A percentile compares a stretch with the other conserved stretches of the same genome.
Conservation (phyloP, 2,888 invertebrate genomes). For the Chironomus riparius region DNA sequence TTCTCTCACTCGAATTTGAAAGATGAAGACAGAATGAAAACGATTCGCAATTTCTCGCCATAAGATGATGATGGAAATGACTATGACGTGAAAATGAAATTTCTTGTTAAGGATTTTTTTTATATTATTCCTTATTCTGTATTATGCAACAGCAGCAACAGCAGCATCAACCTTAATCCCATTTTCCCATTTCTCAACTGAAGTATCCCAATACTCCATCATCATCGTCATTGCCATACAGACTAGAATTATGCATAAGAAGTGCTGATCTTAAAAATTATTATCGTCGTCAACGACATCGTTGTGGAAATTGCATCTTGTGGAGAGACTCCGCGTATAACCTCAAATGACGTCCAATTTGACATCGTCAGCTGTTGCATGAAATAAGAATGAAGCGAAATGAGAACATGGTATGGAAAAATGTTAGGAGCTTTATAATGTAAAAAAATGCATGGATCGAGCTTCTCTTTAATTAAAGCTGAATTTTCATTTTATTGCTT, state of each 20-base stretch:
- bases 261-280: neutral
- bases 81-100: conserved; percentile 22
- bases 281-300: neutral
- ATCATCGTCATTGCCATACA: neutral
- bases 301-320: neutral
- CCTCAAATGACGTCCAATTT: conserved; percentile 11
- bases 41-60: neutral
- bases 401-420: no score
- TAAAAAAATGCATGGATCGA: no score
- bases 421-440: no score
- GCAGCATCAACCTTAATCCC: neutral
- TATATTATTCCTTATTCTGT: neutral
- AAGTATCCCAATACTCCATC: neutral
- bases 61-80: conserved; percentile 12
- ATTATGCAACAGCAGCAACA: neutral
- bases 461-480: no score
- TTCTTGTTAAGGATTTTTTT: neutral
- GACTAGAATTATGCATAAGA: neutral
- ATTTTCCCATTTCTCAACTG: neutral
- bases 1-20: neutral
- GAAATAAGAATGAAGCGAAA: no score
- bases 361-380: conserved; percentile 2
- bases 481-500: no score
- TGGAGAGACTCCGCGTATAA: neutral
- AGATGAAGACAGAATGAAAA: neutral